Conservation (phyloP, 2,113 vertebrate species). For the Zootoca vivipara region DNA sequence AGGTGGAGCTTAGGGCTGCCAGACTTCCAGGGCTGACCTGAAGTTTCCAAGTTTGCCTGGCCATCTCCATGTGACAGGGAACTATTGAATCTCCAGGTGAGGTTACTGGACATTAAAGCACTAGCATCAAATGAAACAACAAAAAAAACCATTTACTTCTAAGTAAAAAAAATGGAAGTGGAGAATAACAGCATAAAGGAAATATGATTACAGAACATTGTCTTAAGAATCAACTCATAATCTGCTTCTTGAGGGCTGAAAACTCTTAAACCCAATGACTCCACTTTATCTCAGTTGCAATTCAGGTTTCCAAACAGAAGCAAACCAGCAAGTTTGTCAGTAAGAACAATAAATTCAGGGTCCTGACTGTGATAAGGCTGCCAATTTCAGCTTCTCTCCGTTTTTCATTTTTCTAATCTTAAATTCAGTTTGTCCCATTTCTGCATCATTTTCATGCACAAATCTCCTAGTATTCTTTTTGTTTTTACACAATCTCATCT, state of each 20-base stretch:
- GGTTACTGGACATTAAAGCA: no score
- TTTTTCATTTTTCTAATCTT: no score
- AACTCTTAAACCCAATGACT: background rate
- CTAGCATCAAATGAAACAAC: no score
- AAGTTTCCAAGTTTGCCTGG: no score
- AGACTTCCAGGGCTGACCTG: no score
- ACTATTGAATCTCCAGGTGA: no score
- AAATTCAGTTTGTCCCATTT: no score
- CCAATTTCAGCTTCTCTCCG: no score
- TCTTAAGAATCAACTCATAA: background rate
- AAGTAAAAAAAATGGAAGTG: background rate
- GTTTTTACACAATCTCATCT: no score
- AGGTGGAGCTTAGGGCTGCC: background rate
- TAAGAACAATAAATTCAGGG: background rate
- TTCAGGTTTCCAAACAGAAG: background rate
- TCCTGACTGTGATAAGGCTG: background rate
- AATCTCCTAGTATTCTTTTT: no score
- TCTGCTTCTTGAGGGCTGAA: background rate
- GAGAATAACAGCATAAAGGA: background rate
- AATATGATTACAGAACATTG: background rate
- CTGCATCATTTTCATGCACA: no score
- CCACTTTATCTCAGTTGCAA: background rate
- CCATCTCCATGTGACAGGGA: no score
- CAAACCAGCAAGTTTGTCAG: background rate
- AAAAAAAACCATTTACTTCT: background rate